Percentiles rank a stretch among this genome's conserved stretches.
Evolutionary conservation across 2,113 vertebrate species (phyloP).

Genomic region (Pterocles orientalis): DNA sequence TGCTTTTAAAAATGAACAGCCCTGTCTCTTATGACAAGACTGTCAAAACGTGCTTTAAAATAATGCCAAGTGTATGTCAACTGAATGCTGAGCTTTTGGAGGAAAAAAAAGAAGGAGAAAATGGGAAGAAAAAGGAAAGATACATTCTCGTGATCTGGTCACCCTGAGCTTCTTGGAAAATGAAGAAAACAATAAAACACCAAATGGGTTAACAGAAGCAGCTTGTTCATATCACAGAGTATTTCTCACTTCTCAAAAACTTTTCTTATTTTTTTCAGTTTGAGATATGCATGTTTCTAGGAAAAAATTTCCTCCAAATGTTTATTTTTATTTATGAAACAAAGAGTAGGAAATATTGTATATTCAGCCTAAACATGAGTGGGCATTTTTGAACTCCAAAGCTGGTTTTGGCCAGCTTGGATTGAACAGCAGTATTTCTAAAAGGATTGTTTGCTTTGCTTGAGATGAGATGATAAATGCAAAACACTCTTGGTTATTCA

Average conservation of each 20-base stretch:
- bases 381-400: slow-evolving; percentile 58
- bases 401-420: slow-evolving; percentile 14
- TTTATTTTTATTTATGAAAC: not conserved
- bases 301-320: not conserved
- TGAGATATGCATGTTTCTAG: not conserved
- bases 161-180: not conserved
- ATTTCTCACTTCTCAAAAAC: not conserved
- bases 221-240: not conserved
- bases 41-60: not conserved
- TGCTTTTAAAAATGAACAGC: not conserved
- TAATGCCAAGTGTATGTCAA: not conserved
- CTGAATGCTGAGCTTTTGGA: not conserved
- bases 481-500: slow-evolving; percentile 3
- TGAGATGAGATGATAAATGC: not conserved
- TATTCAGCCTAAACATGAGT: slow-evolving; percentile 58
- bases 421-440: slow-evolving; percentile 20
- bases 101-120: slow-evolving; percentile 12
- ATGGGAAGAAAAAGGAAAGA: not conserved
- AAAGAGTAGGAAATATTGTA: not conserved
- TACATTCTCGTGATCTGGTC: not conserved
- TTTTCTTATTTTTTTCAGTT: not conserved
- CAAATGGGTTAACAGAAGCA: slow-evolving; percentile 28
- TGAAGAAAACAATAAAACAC: not conserved
- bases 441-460: slow-evolving; percentile 5
- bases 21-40: not conserved